phyloP scores from a whole-genome alignment of 2,888 invertebrate species.

The Electrophaes corylata region DNA sequence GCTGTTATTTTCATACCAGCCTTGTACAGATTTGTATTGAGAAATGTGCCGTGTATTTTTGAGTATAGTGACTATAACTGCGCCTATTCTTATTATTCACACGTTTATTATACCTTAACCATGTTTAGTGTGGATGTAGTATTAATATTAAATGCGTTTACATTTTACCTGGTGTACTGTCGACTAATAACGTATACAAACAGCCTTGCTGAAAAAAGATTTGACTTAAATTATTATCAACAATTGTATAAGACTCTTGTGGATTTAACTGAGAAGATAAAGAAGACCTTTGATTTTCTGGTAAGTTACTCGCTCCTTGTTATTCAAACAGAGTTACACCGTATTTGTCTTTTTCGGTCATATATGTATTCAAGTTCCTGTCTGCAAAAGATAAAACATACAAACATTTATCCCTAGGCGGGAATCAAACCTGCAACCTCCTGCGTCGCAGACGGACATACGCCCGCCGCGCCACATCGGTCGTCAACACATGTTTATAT shows the following conservation, averaged over 20 bases:
- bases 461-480: no score
- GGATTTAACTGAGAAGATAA: conserved; percentile 7
- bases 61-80: background rate
- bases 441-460: no score
- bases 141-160: background rate
- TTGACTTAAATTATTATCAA: background rate
- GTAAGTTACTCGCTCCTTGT: no score
- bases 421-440: no score
- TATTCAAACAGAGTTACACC: no score
- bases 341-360: no score
- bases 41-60: background rate
- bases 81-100: background rate
- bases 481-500: no score
- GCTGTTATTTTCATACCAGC: background rate
- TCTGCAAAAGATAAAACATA: no score
- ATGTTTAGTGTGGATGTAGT: background rate
- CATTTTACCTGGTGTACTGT: conserved; percentile 1
- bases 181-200: conserved; percentile 1
- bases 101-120: background rate
- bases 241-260: conserved; percentile 4
- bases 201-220: background rate
- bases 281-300: background rate
- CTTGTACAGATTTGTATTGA: background rate
- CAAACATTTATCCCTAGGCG: no score
- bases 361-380: no score